Evolutionary conservation across 2,113 vertebrate species (phyloP), one percentile per base, ranked within the genome.

Genomic region (Oceanites oceanicus): DNA sequence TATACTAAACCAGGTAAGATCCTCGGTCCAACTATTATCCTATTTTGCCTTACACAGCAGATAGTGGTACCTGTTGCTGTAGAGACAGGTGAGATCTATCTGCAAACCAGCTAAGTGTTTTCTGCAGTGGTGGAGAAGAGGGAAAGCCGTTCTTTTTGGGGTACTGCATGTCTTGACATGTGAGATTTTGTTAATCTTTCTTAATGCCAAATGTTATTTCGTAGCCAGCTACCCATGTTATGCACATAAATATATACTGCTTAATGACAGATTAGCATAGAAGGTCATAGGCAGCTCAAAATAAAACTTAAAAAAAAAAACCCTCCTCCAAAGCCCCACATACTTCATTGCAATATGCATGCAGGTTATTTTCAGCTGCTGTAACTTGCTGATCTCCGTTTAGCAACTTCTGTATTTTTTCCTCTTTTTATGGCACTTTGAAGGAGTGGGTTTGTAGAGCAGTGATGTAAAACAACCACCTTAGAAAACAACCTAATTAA

Each of bases 351-450:
- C 78, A 90, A 84, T 88, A 88, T 84, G 34, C 32, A 52, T 49
- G 27, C 0, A 10, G n/a, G 85, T 80, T 96, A 77, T 90, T 96
- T 97, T 86, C 89, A 93, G 85, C 78, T 65, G 55, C n/a, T 90
- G 63, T 52, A 90, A 93, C 47, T 91, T 6, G 6, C 42, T 86
- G 44, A 34, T 95, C 87, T 90, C 52, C 55, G n/a, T 94, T 92
- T 92, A 93, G 92, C 72, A 93, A 93, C 94, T 94, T 96, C 91
- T 93, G 71, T 77, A 61, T 56, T 92, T 88, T 93, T 89, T 47
- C 44, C 44, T 58, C 49, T 70, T 92, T 76, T 77, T 76, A 55
- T 79, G 88, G 45, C 58, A 52, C 81, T 88, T 96, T 9, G 78
- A 88, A 86, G 47, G 29, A 0, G 3, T 61, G 50, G 55, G 87